These are phyloP conservation scores for Semicossyphus pulcher DNA, from an alignment of 2,113 vertebrate species.

Conservation along the genomic window DNA sequence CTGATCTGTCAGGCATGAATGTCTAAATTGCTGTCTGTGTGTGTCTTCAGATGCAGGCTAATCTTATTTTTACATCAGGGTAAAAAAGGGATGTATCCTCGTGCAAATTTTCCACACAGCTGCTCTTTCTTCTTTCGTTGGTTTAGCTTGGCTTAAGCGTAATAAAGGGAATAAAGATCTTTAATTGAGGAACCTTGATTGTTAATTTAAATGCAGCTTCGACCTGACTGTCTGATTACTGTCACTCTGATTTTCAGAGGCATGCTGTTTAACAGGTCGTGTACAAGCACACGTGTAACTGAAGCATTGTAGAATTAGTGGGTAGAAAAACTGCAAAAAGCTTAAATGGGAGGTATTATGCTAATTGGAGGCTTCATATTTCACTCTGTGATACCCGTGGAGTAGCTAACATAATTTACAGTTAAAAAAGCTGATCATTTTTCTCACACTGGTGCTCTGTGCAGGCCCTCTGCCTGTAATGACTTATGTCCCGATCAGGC, in stretches of 20 bases:
- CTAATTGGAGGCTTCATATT: too few relatives aligned
- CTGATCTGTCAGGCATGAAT: slow-evolving; percentile 13
- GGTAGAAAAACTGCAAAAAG: not conserved
- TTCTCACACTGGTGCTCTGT: too few relatives aligned
- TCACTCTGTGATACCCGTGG: too few relatives aligned
- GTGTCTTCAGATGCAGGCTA: not conserved
- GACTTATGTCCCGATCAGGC: too few relatives aligned
- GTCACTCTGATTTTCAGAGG: not conserved
- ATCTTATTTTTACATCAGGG: slow-evolving; percentile 30
- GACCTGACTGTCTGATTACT: not conserved
- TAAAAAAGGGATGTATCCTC: not conserved
- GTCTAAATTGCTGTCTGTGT: slow-evolving; percentile 5
- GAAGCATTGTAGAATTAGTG: not conserved
- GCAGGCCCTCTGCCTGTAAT: too few relatives aligned
- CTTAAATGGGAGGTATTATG: too few relatives aligned
- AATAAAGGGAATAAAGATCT: slow-evolving; percentile 22
- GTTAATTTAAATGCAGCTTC: not conserved
- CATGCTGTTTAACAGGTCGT: not conserved
- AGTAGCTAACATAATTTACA: too few relatives aligned
- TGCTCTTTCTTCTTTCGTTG: not conserved
- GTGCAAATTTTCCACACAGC: not conserved
- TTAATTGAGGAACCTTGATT: slow-evolving; percentile 8
- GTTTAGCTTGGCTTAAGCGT: not conserved
- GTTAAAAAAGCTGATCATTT: too few relatives aligned
- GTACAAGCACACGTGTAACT: too few relatives aligned